Base-by-base conservation (phyloP, 2,888 invertebrate species). In the Serripes groenlandicus region DNA sequence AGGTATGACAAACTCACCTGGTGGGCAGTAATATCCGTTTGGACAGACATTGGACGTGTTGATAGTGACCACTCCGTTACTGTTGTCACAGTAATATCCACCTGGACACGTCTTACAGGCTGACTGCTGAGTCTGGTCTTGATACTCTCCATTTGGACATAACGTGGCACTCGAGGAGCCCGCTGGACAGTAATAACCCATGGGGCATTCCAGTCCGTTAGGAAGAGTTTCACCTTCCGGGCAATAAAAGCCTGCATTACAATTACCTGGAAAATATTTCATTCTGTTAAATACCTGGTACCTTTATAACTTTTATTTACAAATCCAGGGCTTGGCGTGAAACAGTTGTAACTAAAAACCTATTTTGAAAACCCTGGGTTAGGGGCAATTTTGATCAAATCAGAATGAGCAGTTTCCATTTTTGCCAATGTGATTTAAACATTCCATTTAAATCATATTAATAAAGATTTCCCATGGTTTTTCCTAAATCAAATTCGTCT, bases 21-120 rank as follows among this genome's bases (percentile, higher is more conserved):
- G 79, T 37, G 93, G 94, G 69, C 94, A 94, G 87, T 91, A 94
- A 74, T 90, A 90, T 3, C 94, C 94, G 34, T 88, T 85, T 58
- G 93, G 94, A 88, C 94, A 94, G 52, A 83, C 86, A 70, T 93
- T 87, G 21, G 92, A 91, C 62, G 91, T 89, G 66, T 92, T 93
- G 71, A 94, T 84, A 62, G 90, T 90, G 0, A 93, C 93, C 1
- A 92, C 89, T 0, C 93, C 93, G 1, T 76, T 64, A 52, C 91
- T 92, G 86, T 92, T 93, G 86, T 94, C 93, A 85, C 94, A 94
- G 84, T 89, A 94, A 85, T 93, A 94, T 0, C 94, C 93, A 1
- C 77, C 85, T 7, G 93, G 93, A 78, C 94, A 94, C 21, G 83
- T 66, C 66, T 91, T 90, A 78, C 94, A 94, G 1, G 75, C 74